Evolutionary conservation across 2,797 vertebrate genomes (phyloP), one percentile per base, ranked within the genome.

Genomic region (Euthynnus affinis): DNA sequence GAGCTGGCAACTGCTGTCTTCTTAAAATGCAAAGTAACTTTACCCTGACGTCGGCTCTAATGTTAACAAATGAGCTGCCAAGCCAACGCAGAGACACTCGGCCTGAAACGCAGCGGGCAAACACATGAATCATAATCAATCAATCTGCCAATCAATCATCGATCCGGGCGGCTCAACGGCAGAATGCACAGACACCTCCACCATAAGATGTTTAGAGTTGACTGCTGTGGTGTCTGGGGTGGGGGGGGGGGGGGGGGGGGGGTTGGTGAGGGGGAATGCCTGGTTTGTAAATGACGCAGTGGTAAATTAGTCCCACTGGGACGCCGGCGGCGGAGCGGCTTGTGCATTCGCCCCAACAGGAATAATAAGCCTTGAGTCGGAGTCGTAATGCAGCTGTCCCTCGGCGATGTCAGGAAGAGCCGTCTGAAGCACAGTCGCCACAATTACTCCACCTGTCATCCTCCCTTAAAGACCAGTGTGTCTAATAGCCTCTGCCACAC

Each of bases 61-160:
- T 86, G 82, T 74, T 88, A 90, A 93, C 87, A 93, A 89, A 93
- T 86, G 89, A 91, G 76, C 85, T 91, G 81, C 74, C 90, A 86
- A 86, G 56, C 76, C 12, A 44, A 64, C 14, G 44, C 63, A 71
- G 68, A 85, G 78, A 78, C 56, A 34, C 51, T 13, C 22, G 53
- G 76, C 56, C 81, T 80, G 74, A 79, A 74, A 80, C 60, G 48
- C 71, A 62, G 72, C 65, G 29, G 77, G 74, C 81, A 83, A 68
- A 89, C 71, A 52, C 80, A 89, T 88, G 81, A 90, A 91, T 85
- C 90, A 90, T 86, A 93, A 89, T 88, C 85, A 91, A 83, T 93
- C 81, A 87, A 84, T 74, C 74, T 72, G 51, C 61, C 79, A 56
- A 83, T 92, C 90, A 92, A 88, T 93, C 91, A 89, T 68, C n/a